A percentile compares a stretch with the other conserved stretches of the same genome.
These are phyloP conservation scores for Bolinopsis microptera DNA, from an alignment of 37 sponge, comb jelly and placozoan genomes.

Conservation along the genomic window DNA sequence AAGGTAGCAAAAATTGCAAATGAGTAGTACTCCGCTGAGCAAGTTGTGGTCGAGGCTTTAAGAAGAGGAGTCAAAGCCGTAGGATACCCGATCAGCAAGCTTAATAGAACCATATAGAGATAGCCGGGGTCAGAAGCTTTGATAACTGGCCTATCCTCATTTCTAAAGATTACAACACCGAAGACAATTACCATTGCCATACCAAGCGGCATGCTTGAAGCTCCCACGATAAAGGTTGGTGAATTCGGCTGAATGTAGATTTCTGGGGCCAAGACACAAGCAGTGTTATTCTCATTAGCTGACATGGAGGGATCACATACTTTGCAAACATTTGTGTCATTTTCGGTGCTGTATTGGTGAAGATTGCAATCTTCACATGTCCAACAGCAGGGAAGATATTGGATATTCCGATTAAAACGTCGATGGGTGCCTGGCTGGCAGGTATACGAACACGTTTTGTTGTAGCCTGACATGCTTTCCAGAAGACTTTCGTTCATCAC, in stretches of 20 bases:
- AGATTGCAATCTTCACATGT: not conserved
- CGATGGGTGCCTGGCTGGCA: not conserved
- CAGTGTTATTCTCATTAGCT: not conserved
- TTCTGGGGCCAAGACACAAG: not conserved
- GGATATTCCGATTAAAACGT: not conserved
- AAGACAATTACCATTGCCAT: not conserved
- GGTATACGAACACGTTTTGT: not conserved
- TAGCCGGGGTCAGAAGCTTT: conserved; percentile 36
- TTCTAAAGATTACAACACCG: not conserved
- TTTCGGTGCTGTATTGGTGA: not conserved
- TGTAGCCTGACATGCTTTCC: not conserved
- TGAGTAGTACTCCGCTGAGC: not conserved
- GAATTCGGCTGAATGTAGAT: not conserved
- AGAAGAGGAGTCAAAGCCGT: not conserved
- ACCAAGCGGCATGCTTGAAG: not conserved
- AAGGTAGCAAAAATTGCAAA: conserved; percentile 6
- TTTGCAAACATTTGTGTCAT: not conserved
- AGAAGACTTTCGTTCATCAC: not conserved
- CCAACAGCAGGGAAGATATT: conserved; percentile 37
- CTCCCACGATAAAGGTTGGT: not conserved
- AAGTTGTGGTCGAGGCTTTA: not conserved
- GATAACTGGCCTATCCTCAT: conserved; percentile 45
- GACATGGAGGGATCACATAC: not conserved
- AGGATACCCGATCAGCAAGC: not conserved
- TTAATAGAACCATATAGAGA: not conserved